phyloP scores from a whole-genome alignment of 2,888 invertebrate species.

The Microctonus aethiopoides region DNA sequence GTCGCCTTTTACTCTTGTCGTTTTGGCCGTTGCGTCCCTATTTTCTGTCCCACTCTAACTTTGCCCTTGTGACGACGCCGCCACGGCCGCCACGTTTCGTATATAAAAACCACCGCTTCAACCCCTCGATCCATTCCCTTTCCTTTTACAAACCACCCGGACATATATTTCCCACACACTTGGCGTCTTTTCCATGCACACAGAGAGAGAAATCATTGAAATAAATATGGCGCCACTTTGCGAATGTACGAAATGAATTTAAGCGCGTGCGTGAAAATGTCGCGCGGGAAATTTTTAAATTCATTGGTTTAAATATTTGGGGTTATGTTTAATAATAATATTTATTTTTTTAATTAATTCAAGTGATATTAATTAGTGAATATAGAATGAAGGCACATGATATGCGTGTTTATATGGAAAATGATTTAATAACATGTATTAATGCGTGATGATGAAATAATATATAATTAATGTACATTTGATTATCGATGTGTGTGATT shows the following conservation, averaged over 20 bases:
- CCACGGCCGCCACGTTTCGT: not conserved
- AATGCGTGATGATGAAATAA: too few species aligned
- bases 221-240: slow-evolving; percentile 4
- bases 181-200: not conserved
- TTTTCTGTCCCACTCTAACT: slow-evolving; percentile 16
- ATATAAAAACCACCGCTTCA: slow-evolving; percentile 6
- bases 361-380: too few species aligned
- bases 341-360: too few species aligned
- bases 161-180: not conserved
- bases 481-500: too few species aligned
- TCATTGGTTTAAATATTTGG: not conserved
- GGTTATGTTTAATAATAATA: too few species aligned
- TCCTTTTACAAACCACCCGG: slow-evolving; percentile 13
- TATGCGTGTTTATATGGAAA: too few species aligned
- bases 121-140: slow-evolving; percentile 12
- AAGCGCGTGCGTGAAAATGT: not conserved
- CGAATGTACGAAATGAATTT: not conserved
- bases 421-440: too few species aligned
- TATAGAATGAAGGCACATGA: too few species aligned
- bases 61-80: not conserved
- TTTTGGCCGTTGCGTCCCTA: slow-evolving; percentile 23
- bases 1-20: slow-evolving; percentile 40
- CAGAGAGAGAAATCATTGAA: too few species aligned
- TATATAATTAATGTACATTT: too few species aligned
- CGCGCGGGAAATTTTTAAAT: not conserved